These are phyloP conservation scores for Bergia sp. DNA, from an alignment of 92 coral and sea anemone genomes.

Conservation along the genomic window DNA sequence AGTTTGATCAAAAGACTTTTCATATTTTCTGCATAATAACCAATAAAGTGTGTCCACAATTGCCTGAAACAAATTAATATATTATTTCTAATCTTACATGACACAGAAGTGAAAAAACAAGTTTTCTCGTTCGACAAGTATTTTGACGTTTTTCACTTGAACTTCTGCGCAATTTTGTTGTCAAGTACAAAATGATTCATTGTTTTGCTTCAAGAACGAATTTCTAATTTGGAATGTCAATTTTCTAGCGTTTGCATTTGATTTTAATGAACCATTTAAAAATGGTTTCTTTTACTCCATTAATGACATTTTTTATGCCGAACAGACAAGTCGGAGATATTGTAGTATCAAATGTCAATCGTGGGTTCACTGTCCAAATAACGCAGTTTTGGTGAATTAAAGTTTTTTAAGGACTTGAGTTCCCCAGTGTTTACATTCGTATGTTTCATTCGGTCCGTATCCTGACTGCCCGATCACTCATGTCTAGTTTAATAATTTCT, in stretches of 20 bases:
- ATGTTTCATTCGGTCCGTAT: not conserved
- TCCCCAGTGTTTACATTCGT: not conserved
- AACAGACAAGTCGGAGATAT: not conserved
- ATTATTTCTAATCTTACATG: not conserved
- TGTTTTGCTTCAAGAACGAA: not conserved
- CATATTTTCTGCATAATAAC: slow-evolving; percentile 23
- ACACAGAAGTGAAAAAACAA: not conserved
- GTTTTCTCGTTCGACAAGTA: not conserved
- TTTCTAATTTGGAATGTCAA: slow-evolving; percentile 11
- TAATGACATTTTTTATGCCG: not conserved
- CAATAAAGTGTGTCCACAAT: slow-evolving; percentile 17
- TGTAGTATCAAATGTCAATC: slow-evolving; percentile 30
- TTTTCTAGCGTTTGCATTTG: slow-evolving; percentile 12
- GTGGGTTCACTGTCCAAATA: not conserved
- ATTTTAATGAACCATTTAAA: slow-evolving; percentile 24
- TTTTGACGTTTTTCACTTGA: not conserved
- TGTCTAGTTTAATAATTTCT: not conserved
- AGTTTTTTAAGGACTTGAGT: slow-evolving; percentile 13
- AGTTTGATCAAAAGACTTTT: not conserved
- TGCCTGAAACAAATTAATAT: not conserved
- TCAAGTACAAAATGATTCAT: not conserved
- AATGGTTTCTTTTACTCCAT: not conserved
- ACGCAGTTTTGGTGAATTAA: not conserved
- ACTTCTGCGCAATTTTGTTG: not conserved
- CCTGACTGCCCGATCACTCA: not conserved